Conservation (phyloP, 2,113 vertebrate species). For the Tachuris rubrigastra region DNA sequence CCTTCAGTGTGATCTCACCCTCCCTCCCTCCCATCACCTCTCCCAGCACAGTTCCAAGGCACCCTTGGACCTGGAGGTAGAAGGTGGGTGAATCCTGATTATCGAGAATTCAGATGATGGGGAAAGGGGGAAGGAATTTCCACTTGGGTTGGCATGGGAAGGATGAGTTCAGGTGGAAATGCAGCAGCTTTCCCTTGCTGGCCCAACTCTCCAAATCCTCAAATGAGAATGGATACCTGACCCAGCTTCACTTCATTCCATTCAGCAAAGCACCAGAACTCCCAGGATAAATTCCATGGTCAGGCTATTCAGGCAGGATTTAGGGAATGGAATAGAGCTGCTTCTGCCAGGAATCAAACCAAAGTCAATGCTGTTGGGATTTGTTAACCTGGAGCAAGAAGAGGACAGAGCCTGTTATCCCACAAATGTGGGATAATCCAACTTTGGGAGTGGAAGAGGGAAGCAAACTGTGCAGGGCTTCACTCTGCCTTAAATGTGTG, state of each 20-base stretch:
- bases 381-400: neutral
- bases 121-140: neutral
- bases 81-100: neutral
- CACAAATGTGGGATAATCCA: neutral
- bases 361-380: neutral
- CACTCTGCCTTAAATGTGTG: neutral
- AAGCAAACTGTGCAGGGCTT: neutral
- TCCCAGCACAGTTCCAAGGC: neutral
- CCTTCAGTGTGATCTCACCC: conserved; percentile 21
- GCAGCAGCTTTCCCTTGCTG: neutral
- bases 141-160: neutral
- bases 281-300: neutral
- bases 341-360: neutral
- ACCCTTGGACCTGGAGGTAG: neutral
- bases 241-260: neutral
- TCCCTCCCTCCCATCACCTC: conserved; percentile 6
- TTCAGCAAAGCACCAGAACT: neutral
- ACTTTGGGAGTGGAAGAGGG: neutral
- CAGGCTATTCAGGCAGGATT: neutral
- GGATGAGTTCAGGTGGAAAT: neutral
- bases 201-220: neutral
- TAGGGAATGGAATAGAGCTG: neutral
- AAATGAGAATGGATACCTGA: neutral
- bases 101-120: neutral
- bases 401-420: neutral